A percentile compares a stretch with the other conserved stretches of the same genome.
Evolutionary conservation across 23 tunicate genomes (phyloP).

Genomic region (Trididemnum miniatum): DNA sequence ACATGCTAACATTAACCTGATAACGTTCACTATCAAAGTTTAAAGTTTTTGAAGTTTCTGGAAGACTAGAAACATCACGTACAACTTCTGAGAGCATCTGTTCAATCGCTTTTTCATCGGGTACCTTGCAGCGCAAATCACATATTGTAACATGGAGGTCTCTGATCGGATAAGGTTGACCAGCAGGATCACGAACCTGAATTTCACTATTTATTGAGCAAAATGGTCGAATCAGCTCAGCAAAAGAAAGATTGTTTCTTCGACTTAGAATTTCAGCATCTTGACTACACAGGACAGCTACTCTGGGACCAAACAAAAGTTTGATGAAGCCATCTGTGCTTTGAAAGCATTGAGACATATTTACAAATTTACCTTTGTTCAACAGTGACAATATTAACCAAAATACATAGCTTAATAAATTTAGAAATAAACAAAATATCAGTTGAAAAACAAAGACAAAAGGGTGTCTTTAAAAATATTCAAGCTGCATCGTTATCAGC

Average conservation of each 20-base stretch:
- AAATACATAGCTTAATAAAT: no score
- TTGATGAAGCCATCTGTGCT: conserved; percentile 76
- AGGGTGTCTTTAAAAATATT: no score
- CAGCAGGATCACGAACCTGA: conserved; percentile 56
- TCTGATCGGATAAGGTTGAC: conserved; percentile 30
- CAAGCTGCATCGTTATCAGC: no score
- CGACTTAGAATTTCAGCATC: conserved; percentile 86
- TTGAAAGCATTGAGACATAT: conserved; percentile 66
- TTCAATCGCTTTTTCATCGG: conserved; percentile 41
- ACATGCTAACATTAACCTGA: conserved; percentile 46
- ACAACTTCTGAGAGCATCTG: conserved; percentile 43
- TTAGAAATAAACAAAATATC: no score
- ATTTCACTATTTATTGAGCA: conserved; percentile 69
- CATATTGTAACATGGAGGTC: conserved; percentile 61
- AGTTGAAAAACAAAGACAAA: no score
- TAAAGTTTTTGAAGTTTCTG: conserved; percentile 20
- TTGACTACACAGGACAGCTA: conserved; percentile 86
- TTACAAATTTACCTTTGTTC: no score
- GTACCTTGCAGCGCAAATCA: conserved; percentile 48
- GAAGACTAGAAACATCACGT: background rate
- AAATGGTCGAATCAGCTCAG: conserved; percentile 82
- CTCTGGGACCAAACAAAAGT: conserved; percentile 57
- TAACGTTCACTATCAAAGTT: conserved; percentile 38
- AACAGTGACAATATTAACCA: no score
- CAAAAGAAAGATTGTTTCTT: conserved; percentile 80